Conservation (phyloP, 2,888 invertebrate species). For the Monoplex corrugatus region DNA sequence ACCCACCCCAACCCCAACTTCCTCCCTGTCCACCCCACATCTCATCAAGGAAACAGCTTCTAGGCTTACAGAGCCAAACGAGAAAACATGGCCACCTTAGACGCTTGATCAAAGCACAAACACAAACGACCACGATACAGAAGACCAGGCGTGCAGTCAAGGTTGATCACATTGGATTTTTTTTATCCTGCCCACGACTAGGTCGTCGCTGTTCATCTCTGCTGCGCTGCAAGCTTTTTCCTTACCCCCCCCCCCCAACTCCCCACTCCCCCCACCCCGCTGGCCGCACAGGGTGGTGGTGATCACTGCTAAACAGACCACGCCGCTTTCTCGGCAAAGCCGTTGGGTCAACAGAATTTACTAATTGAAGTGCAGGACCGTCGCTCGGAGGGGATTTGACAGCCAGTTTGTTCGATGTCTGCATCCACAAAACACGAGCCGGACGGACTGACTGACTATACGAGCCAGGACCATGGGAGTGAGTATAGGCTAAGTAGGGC, state of each 20-base stretch:
- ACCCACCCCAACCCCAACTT: not conserved
- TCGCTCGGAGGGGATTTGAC: not conserved
- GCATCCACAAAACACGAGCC: not conserved
- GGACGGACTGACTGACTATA: too few species aligned
- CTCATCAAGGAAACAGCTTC: not conserved
- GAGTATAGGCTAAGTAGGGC: too few species aligned
- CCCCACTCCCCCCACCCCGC: not conserved
- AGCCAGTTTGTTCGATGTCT: not conserved
- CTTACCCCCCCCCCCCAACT: not conserved
- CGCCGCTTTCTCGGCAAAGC: not conserved
- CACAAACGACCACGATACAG: not conserved
- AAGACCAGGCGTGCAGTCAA: not conserved
- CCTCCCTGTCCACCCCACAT: not conserved
- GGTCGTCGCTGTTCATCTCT: too few species aligned
- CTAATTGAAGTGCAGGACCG: constrained; percentile 9
- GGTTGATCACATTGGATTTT: too few species aligned
- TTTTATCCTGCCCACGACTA: too few species aligned
- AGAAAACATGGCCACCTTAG: not conserved
- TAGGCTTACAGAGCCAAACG: not conserved
- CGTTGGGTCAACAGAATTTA: constrained; percentile 33
- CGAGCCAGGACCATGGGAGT: too few species aligned
- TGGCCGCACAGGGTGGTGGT: too few species aligned
- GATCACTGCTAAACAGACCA: too few species aligned
- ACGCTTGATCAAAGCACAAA: not conserved
- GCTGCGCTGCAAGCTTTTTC: not conserved